phyloP scores from a whole-genome alignment of 2,113 vertebrate species.

The Scomber japonicus region DNA sequence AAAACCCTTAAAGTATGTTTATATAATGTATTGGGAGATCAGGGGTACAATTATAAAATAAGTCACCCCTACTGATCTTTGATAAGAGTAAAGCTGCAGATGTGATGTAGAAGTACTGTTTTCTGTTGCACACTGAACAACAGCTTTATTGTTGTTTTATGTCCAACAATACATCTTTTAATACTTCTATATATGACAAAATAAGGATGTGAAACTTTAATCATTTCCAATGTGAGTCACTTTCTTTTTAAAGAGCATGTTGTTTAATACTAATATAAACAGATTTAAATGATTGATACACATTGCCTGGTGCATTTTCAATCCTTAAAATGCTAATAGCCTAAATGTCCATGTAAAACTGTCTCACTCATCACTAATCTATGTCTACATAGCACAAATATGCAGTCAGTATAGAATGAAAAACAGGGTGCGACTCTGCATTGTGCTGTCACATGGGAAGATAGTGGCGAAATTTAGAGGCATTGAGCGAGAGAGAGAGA shows the following conservation, averaged over 20 bases:
- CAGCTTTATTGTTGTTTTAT: not conserved
- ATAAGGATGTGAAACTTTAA: not conserved
- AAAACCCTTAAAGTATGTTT: not conserved
- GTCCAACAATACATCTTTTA: not conserved
- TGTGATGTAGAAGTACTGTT: constrained; percentile 1
- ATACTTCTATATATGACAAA: not conserved
- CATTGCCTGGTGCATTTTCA: not conserved
- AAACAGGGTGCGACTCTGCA: constrained; percentile 24
- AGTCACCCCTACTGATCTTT: constrained; percentile 1
- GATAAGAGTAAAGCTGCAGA: not conserved
- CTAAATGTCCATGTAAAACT: constrained; percentile 34
- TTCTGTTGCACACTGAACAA: not conserved
- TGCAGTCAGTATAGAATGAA: constrained; percentile 5
- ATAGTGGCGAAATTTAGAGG: constrained; percentile 46
- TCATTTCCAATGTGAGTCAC: not conserved
- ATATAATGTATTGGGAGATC: constrained; percentile 16
- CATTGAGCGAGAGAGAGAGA: constrained; percentile 5
- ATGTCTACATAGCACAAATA: not conserved
- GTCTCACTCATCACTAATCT: constrained; percentile 3
- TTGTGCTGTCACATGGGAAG: constrained; percentile 49
- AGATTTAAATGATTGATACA: constrained; percentile 19
- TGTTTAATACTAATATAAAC: not conserved
- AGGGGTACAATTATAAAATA: constrained; percentile 15
- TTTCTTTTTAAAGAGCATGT: constrained; percentile 10
- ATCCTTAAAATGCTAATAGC: constrained; percentile 14